A percentile compares a stretch with the other conserved stretches of the same genome.
Evolutionary conservation across 1,140 invertebrate genomes (phyloP).

Genomic region (Druon quercuslanigerum): DNA sequence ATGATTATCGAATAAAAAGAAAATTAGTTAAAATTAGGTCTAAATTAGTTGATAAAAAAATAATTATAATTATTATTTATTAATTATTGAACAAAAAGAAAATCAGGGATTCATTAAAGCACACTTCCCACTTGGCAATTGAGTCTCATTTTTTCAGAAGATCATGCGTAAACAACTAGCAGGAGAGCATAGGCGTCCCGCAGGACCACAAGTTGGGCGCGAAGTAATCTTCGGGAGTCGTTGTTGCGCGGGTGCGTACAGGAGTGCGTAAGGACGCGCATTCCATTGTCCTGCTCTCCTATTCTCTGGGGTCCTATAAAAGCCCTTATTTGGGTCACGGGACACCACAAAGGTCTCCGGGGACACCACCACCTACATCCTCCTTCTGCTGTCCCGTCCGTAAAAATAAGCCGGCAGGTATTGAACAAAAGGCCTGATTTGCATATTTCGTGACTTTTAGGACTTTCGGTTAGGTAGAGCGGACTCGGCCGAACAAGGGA

Average conservation of each 20-base stretch:
- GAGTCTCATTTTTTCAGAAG: constrained; percentile 55
- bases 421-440: constrained; percentile 75
- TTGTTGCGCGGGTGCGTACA: constrained; percentile 48
- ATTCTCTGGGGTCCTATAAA: constrained; percentile 72
- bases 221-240: constrained; percentile 50
- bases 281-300: constrained; percentile 64
- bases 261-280: constrained; percentile 52
- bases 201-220: constrained; percentile 44
- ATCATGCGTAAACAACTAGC: constrained; percentile 74
- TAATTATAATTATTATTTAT: too few species aligned
- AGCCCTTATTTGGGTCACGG: constrained; percentile 75
- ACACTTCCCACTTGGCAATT: not conserved
- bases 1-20: too few species aligned
- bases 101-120: not conserved
- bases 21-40: too few species aligned
- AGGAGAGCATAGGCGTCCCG: constrained; percentile 68
- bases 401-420: constrained; percentile 75
- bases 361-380: constrained; percentile 51
- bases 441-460: constrained; percentile 64
- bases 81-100: too few species aligned
- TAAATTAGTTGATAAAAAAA: too few species aligned
- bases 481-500: constrained; percentile 4
- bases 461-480: constrained; percentile 1
- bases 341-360: constrained; percentile 54
- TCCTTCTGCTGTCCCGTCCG: constrained; percentile 62